Conservation (phyloP, 2,797 vertebrate species). For the Amblyraja radiata region DNA sequence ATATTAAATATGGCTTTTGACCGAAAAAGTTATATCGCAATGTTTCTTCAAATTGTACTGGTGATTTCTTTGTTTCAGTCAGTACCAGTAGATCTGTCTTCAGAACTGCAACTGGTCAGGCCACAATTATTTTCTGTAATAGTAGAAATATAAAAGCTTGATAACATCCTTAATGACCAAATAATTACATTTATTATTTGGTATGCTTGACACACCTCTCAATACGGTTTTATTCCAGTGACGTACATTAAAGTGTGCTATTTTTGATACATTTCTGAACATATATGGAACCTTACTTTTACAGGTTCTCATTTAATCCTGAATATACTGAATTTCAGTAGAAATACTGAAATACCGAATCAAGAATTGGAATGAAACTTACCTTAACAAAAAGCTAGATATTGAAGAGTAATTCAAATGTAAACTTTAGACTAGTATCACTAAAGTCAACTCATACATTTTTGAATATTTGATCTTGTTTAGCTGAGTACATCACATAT, state of each 20-base stretch:
- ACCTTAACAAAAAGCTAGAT: not conserved
- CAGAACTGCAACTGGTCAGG: not conserved
- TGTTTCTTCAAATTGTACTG: slow-evolving; percentile 16
- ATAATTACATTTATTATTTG: not conserved
- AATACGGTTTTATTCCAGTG: not conserved
- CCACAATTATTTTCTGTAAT: not conserved
- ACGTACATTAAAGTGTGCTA: not conserved
- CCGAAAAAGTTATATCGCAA: not conserved
- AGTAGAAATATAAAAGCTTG: not conserved
- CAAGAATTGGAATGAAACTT: not conserved
- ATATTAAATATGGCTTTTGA: not conserved
- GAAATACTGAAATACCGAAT: not conserved
- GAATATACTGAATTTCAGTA: no score
- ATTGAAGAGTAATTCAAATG: not conserved
- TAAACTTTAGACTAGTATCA: not conserved
- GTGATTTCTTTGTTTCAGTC: not conserved
- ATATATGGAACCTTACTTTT: not conserved
- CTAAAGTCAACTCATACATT: not conserved
- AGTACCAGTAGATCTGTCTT: not conserved
- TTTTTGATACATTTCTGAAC: not conserved
- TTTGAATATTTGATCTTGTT: not conserved
- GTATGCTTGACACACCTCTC: not conserved
- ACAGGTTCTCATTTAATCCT: no score
- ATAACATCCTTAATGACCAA: not conserved
- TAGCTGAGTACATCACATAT: not conserved